Percentiles rank a stretch among this genome's conserved stretches.
Conservation (phyloP, 1,140 invertebrate species). For the Aphelinus certus region DNA sequence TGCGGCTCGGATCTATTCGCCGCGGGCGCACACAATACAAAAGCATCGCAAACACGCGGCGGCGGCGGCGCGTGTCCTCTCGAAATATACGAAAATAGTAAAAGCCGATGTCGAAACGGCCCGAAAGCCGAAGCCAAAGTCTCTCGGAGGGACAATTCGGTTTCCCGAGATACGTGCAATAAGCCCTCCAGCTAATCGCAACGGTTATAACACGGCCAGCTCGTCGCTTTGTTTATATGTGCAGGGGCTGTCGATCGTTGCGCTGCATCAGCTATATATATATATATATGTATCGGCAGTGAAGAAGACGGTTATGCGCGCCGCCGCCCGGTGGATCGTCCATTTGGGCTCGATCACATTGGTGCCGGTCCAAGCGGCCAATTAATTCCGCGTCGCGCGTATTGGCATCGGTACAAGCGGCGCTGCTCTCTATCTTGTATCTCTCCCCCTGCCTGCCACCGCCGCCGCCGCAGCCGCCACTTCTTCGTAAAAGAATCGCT, state of each 20-base stretch:
- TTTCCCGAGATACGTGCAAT: neutral
- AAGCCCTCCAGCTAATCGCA: neutral
- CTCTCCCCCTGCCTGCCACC: neutral
- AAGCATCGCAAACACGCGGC: no score
- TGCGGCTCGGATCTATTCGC: no score
- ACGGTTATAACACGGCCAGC: neutral
- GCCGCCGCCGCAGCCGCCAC: neutral
- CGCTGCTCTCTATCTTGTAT: slow-evolving; percentile 35
- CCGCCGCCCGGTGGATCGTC: neutral
- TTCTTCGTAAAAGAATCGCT: slow-evolving; percentile 59
- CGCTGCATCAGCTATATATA: no score
- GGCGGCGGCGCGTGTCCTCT: no score
- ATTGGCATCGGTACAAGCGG: slow-evolving; percentile 60
- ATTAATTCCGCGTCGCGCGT: slow-evolving; percentile 60
- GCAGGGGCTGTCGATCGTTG: no score
- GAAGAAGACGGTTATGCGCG: no score
- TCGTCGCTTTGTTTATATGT: neutral
- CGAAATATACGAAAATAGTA: no score
- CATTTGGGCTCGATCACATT: slow-evolving; percentile 1
- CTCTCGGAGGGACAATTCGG: no score
- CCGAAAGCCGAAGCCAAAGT: no score
- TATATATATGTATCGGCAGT: no score
- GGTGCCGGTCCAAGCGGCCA: slow-evolving; percentile 50
- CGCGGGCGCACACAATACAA: no score
- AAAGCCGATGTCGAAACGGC: no score